A percentile compares a stretch with the other conserved stretches of the same genome.
Conservation (phyloP, 1,140 invertebrate genomes). For the Luehdorfia chinensis region DNA sequence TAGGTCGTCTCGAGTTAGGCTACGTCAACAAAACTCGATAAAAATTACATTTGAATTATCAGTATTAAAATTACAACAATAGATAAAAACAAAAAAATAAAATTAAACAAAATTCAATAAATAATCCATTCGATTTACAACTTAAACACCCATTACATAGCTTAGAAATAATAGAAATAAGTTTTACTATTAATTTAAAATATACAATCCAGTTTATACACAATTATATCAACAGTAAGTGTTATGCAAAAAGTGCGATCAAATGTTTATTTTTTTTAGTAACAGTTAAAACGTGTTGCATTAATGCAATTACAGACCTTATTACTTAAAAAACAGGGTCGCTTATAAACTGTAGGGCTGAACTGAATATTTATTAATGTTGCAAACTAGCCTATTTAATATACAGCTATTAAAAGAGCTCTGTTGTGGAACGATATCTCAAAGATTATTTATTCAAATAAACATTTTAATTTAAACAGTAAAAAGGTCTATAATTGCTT, state of each 20-base stretch:
- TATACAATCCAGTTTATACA: constrained; percentile 63
- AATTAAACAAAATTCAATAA: constrained; percentile 39
- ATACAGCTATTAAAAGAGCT: too few relatives aligned
- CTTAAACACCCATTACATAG: constrained; percentile 35
- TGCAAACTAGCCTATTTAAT: too few relatives aligned
- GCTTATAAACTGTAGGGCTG: too few relatives aligned
- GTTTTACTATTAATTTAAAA: constrained; percentile 44
- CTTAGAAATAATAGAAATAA: constrained; percentile 35
- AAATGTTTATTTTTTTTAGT: constrained; percentile 25
- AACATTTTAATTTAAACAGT: too few relatives aligned
- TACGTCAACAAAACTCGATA: constrained; percentile 6
- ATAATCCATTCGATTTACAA: constrained; percentile 37
- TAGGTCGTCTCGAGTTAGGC: constrained; percentile 11
- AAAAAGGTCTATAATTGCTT: constrained; percentile 19
- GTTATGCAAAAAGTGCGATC: constrained; percentile 71
- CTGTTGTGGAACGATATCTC: too few relatives aligned
- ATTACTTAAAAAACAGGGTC: too few relatives aligned
- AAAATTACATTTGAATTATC: constrained; percentile 20
- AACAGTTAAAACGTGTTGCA: constrained; percentile 19
- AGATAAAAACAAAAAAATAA: constrained; percentile 28
- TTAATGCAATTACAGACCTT: constrained; percentile 36
- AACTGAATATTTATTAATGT: too few relatives aligned
- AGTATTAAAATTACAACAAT: constrained; percentile 31
- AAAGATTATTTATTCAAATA: too few relatives aligned
- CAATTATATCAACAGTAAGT: constrained; percentile 67